Conservation (phyloP, 37 sponge, comb jelly and placozoan genomes). For the Chondrosia reniformis region DNA sequence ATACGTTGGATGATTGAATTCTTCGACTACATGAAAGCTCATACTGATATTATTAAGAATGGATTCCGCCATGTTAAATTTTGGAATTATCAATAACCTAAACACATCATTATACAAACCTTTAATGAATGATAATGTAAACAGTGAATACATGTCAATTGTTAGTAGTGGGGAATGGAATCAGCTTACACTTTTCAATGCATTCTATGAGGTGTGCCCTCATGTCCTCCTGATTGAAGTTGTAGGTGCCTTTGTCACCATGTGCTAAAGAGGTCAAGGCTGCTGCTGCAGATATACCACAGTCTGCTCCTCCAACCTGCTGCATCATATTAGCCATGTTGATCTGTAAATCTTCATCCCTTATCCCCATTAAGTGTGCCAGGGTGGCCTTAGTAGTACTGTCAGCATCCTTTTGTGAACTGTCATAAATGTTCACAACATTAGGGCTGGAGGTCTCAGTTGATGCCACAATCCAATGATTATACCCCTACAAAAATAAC, state of each 20-base stretch:
- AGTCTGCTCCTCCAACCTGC: constrained; percentile 14
- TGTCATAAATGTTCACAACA: constrained; percentile 13
- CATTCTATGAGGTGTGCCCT: constrained; percentile 13
- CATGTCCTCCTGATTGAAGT: constrained; percentile 10
- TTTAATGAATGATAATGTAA: background rate
- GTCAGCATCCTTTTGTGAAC: constrained; percentile 1
- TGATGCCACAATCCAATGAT: constrained; percentile 17
- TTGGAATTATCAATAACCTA: background rate
- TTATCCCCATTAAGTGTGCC: background rate
- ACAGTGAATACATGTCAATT: background rate
- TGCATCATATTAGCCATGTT: background rate
- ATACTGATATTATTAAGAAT: constrained; percentile 5
- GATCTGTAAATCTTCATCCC: background rate
- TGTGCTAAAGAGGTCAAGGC: constrained; percentile 3
- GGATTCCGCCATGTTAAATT: constrained; percentile 14
- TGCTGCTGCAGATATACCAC: constrained; percentile 24
- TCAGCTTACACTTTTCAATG: constrained; percentile 8
- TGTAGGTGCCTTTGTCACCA: background rate
- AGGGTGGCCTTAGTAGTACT: background rate
- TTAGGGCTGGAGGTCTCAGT: background rate
- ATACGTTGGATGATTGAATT: constrained; percentile 11
- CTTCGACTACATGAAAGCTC: constrained; percentile 10
- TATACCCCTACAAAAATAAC: background rate
- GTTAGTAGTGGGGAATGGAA: constrained; percentile 16
- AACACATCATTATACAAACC: background rate